These are phyloP conservation scores for Cynoglossus semilaevis DNA, from an alignment of 2,113 vertebrate species.

Conservation along the genomic window DNA sequence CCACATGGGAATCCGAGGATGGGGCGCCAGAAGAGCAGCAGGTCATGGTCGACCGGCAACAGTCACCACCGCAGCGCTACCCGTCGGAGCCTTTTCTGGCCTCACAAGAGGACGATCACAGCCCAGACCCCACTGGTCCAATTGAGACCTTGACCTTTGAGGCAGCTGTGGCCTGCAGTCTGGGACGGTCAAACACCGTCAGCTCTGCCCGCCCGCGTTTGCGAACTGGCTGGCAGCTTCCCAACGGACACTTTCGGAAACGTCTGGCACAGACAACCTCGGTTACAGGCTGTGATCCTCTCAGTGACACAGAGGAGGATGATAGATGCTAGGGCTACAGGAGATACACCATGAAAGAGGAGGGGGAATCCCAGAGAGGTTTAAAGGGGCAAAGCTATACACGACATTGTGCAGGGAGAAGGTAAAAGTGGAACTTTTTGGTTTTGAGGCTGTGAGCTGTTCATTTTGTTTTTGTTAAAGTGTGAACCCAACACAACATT, in stretches of 20 bases:
- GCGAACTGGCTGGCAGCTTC: slow-evolving; percentile 93
- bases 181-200: slow-evolving; percentile 94
- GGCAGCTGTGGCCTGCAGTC: slow-evolving; percentile 92
- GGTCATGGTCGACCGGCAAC: slow-evolving; percentile 28
- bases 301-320: slow-evolving; percentile 94
- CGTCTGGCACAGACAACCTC: slow-evolving; percentile 85
- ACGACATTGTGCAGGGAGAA: slow-evolving; percentile 17
- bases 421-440: slow-evolving; percentile 39
- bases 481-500: slow-evolving; percentile 30
- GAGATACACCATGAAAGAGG: slow-evolving; percentile 11
- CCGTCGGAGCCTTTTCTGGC: slow-evolving; percentile 95
- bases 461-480: slow-evolving; percentile 43
- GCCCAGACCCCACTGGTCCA: slow-evolving; percentile 88
- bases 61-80: slow-evolving; percentile 85
- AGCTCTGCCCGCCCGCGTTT: slow-evolving; percentile 83
- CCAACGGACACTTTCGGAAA: slow-evolving; percentile 94
- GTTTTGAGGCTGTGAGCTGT: slow-evolving; percentile 23
- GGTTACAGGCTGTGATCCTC: slow-evolving; percentile 84
- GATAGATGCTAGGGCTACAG: slow-evolving; percentile 86
- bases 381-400: slow-evolving; percentile 29
- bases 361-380: slow-evolving; percentile 27
- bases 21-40: slow-evolving; percentile 34
- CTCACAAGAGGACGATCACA: slow-evolving; percentile 88
- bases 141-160: slow-evolving; percentile 98
- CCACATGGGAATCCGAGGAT: slow-evolving; percentile 50